Evolutionary conservation across 53 echinoderm and acorn worm genomes (phyloP).

Genomic region (Arbacia lixula): DNA sequence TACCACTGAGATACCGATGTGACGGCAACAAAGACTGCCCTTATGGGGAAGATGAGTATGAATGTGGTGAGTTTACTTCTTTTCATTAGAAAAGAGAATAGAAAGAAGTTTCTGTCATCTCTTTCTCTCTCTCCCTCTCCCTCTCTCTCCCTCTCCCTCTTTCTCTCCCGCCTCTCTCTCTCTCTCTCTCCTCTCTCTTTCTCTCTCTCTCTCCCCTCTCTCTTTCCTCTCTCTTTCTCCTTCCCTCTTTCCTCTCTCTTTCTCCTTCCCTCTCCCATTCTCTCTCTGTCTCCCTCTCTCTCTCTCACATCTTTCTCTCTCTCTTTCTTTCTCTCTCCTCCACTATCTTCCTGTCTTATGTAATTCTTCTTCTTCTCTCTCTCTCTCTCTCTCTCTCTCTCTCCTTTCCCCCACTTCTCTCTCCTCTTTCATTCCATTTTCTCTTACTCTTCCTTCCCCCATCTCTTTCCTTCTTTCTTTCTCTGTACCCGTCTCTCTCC

Average conservation of each 20-base stretch:
- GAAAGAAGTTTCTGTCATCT: too few relatives aligned
- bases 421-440: too few relatives aligned
- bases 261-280: background rate
- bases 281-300: background rate
- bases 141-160: background rate
- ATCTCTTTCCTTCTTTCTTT: background rate
- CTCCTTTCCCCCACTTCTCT: too few relatives aligned
- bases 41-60: conserved; percentile 66
- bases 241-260: background rate
- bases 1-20: conserved; percentile 48
- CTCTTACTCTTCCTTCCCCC: background rate
- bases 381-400: too few relatives aligned
- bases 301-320: too few relatives aligned
- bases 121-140: too few relatives aligned
- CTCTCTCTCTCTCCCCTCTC: background rate
- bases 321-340: too few relatives aligned
- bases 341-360: too few relatives aligned
- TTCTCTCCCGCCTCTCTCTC: background rate
- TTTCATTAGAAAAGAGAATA: background rate
- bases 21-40: conserved; percentile 56
- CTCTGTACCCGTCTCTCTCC: background rate
- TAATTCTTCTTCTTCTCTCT: too few relatives aligned
- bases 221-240: background rate
- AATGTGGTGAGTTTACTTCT: conserved; percentile 55
- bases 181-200: background rate